Base-by-base conservation (phyloP, 2,113 vertebrate genomes). In the Clarias magur region DNA sequence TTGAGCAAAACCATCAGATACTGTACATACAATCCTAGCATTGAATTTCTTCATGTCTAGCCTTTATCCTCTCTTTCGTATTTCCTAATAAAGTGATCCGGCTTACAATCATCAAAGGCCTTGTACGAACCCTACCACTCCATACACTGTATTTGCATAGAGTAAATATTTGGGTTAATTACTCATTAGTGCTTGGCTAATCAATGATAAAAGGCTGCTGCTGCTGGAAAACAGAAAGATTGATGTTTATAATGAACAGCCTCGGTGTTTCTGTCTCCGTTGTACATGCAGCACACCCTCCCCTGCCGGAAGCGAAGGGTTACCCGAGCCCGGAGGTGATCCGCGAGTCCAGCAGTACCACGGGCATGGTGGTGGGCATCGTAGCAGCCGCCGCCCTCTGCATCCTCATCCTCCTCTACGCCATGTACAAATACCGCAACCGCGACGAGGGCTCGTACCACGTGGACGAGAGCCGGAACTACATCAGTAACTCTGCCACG, bases 381-480 rank as follows among this genome's bases (percentile, higher is more conserved):
- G 98, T 99, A 57, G 98, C 98, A 0, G 98, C 98, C 0, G 98
- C 98, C 0, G 98, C 98, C 30, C 96, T 99, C 81, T 99, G 98
- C 94, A 99, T 99, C 93, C 97, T 99, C 93, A 99, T 99, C 93
- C 97, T 99, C 79, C 98, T 99, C 90, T 99, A 99, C 53, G 98
- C 98, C 93, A 99, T 99, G 98, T 99, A 99, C 96, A 99, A 99
- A 94, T 99, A 99, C 95, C 95, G 98, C 92, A 99, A 99, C 93
- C 96, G 98, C 25, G 98, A 99, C 88, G 98, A 99, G 92, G 98
- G 98, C 89, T 99, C 98, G 0, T 99, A 99, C 92, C 98, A 98
- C 1, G 98, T 99, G 89, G 98, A 99, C n/a, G 98, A 99, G 95
- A 99, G 97, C 90, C 97, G 98, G 94, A 99, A 99, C 96, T 99